A percentile compares a stretch with the other conserved stretches of the same genome.
phyloP scores from a whole-genome alignment of 2,113 vertebrate genomes.

The Cervus canadensis region DNA sequence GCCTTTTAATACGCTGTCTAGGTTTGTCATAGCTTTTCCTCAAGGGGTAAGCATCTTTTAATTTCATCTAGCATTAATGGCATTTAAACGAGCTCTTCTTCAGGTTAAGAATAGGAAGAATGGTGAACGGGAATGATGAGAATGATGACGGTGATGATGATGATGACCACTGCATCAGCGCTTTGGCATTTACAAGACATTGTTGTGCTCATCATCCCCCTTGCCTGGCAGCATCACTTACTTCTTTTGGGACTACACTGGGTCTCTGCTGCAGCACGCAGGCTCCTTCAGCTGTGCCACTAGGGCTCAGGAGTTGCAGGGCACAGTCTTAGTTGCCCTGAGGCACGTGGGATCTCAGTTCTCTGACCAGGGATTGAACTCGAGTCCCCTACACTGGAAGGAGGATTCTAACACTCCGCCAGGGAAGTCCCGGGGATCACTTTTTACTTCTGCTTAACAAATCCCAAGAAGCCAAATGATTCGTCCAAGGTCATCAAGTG shows the following conservation, averaged over 20 bases:
- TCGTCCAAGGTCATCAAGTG: neutral
- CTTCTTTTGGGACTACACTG: neutral
- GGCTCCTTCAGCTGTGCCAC: neutral
- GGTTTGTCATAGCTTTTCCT: neutral
- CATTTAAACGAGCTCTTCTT: constrained; percentile 15
- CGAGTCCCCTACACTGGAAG: neutral
- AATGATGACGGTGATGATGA: neutral
- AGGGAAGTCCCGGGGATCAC: neutral
- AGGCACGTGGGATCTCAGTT: neutral
- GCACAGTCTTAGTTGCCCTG: neutral
- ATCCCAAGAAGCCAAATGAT: neutral
- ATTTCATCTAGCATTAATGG: neutral
- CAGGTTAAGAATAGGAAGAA: neutral
- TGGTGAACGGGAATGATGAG: neutral
- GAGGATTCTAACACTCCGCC: neutral
- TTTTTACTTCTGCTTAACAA: neutral
- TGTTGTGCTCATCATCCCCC: neutral
- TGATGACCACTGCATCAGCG: neutral
- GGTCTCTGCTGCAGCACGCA: neutral
- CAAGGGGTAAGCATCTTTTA: neutral
- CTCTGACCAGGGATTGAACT: neutral
- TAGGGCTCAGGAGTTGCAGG: neutral
- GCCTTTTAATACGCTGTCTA: neutral
- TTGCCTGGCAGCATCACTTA: neutral
- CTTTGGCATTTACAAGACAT: neutral